phyloP scores from a whole-genome alignment of 2,888 invertebrate genomes.

The Perithous albicinctus region DNA sequence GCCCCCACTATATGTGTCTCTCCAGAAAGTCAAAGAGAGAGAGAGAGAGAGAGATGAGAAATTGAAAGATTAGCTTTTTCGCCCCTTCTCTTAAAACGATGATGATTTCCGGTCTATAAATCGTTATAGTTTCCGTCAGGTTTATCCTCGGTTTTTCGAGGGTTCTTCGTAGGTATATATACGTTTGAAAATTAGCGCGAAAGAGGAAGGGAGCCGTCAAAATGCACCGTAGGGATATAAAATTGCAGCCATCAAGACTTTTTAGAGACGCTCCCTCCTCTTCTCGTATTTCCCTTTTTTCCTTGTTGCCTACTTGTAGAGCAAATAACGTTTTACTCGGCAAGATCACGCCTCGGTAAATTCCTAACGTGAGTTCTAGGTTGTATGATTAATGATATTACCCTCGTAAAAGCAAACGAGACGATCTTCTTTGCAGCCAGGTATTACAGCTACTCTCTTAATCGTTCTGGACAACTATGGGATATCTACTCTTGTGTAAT shows the following conservation, averaged over 20 bases:
- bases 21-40: not conserved
- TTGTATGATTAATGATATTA: constrained; percentile 54
- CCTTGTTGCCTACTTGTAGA: constrained; percentile 39
- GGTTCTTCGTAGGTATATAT: not conserved
- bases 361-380: constrained; percentile 32
- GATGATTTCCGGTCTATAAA: constrained; percentile 29
- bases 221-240: not conserved
- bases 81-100: not conserved
- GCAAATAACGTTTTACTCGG: constrained; percentile 30
- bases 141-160: constrained; percentile 20
- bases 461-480: constrained; percentile 17
- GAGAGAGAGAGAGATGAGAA: constrained; percentile 13
- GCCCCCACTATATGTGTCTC: not conserved
- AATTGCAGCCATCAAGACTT: constrained; percentile 50
- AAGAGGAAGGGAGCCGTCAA: not conserved
- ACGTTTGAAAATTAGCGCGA: not conserved
- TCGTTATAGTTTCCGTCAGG: not conserved
- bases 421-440: not conserved
- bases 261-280: constrained; percentile 12
- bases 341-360: constrained; percentile 32
- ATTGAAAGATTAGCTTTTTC: constrained; percentile 15
- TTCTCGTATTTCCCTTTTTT: constrained; percentile 37
- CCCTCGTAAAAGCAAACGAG: constrained; percentile 32
- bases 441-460: constrained; percentile 20
- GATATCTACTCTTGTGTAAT: constrained; percentile 38